phyloP scores from a whole-genome alignment of 2,888 invertebrate species.

The Isotomurus palustris region DNA sequence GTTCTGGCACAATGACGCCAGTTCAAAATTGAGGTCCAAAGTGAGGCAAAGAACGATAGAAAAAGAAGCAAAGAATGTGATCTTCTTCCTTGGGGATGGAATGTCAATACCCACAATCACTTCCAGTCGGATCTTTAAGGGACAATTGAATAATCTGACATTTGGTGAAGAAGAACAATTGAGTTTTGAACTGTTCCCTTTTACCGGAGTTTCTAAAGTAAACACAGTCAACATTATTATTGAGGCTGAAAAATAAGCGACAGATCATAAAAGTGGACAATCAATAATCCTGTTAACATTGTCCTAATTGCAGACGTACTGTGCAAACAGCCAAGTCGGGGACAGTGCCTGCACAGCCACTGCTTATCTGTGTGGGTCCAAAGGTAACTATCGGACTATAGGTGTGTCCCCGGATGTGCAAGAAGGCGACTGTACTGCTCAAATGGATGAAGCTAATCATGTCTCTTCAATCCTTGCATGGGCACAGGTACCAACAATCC shows the following conservation, averaged over 20 bases:
- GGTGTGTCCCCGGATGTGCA: constrained; percentile 49
- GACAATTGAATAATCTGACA: constrained; percentile 48
- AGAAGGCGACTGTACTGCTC: constrained; percentile 27
- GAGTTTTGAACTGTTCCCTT: constrained; percentile 29
- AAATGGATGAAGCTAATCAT: constrained; percentile 25
- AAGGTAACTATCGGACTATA: constrained; percentile 49
- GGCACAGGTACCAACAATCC: background rate
- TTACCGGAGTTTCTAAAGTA: constrained; percentile 28
- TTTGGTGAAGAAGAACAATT: constrained; percentile 47
- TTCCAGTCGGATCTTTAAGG: constrained; percentile 50
- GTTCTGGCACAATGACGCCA: constrained; percentile 5
- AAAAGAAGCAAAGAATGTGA: constrained; percentile 17
- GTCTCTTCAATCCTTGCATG: constrained; percentile 28
- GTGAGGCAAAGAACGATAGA: constrained; percentile 3
- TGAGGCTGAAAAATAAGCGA: background rate
- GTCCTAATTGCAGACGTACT: constrained; percentile 33
- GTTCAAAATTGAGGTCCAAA: background rate
- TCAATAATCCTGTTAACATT: background rate
- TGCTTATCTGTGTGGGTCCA: constrained; percentile 51
- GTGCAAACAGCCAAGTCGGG: constrained; percentile 34
- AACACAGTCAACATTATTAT: background rate
- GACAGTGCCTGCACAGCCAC: constrained; percentile 42
- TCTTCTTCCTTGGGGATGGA: constrained; percentile 51
- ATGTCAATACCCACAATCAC: constrained; percentile 53
- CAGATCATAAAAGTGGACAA: background rate